Percentiles rank a stretch among this genome's conserved stretches.
phyloP scores from a whole-genome alignment of 1,140 invertebrate species.

The Ooceraea biroi region DNA sequence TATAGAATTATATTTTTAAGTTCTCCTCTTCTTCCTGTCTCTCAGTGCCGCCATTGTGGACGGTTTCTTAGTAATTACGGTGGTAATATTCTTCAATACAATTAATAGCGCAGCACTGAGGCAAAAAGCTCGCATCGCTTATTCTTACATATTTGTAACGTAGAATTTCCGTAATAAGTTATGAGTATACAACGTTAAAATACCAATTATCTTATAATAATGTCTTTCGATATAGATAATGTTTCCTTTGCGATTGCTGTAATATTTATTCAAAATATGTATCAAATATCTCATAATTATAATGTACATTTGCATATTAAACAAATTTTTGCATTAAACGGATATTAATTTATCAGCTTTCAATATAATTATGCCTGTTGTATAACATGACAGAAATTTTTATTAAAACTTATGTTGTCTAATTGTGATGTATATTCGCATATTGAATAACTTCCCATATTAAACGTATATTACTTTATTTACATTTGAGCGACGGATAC shows the following conservation, averaged over 20 bases:
- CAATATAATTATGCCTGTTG: slow-evolving; percentile 18
- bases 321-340: slow-evolving; percentile 37
- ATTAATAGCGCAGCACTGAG: too few species aligned
- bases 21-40: too few species aligned
- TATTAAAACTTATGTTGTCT: slow-evolving; percentile 24
- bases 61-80: too few species aligned
- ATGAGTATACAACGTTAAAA: slow-evolving; percentile 23
- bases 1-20: too few species aligned
- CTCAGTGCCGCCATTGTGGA: too few species aligned
- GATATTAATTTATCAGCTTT: slow-evolving; percentile 16
- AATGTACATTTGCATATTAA: slow-evolving; percentile 53
- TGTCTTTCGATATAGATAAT: slow-evolving; percentile 19
- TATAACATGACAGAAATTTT: slow-evolving; percentile 4
- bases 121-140: too few species aligned
- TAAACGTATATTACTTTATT: slow-evolving; percentile 80
- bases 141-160: too few species aligned
- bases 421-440: slow-evolving; percentile 45
- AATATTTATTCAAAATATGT: slow-evolving; percentile 51
- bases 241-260: slow-evolving; percentile 5
- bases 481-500: slow-evolving; percentile 80
- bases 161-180: too few species aligned
- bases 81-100: too few species aligned
- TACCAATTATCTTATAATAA: slow-evolving; percentile 42
- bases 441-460: slow-evolving; percentile 71
- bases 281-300: slow-evolving; percentile 45